Evolutionary conservation across 1,140 invertebrate species (phyloP), one percentile per base, ranked within the genome.

Genomic region (Drosophila watanabei): DNA sequence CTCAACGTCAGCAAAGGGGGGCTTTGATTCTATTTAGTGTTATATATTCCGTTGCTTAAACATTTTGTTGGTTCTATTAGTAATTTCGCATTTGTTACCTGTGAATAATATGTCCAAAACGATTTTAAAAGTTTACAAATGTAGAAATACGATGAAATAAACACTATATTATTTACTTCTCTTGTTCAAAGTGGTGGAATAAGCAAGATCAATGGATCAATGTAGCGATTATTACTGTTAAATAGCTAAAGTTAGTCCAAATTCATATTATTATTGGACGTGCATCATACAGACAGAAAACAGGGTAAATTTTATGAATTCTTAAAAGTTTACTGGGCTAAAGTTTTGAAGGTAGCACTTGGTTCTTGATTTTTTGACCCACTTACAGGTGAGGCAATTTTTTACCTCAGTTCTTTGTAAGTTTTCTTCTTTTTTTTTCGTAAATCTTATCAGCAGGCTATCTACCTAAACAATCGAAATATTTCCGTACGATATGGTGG

Each of bases 361-460:
- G 9, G 35, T 56, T 37, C 5, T 4, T 28, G 20, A 14, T 28
- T 37, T 56, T 64, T 48, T 56, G 71, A 58, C 63, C 60, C 54
- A 61, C 43, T 73, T 82, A 85, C 85, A 89, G 75, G 85, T 89
- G 75, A 61, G 76, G 45, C 58, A 63, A 56, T 79, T 79, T 66
- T 61, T 39, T 57, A 35, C 24, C 7, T 41, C 8, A 13, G 32
- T 33, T 85, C 62, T 66, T 46, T 70, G 49, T 79, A 41, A 18
- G 18, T 18, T 73, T 73, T 37, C 33, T 65, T 41, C 71, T 68
- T 57, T 30, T 66, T 81, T 24, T 24, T 24, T 24, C n/a, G n/a
- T 24, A 24, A 24, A 72, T 85, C 86, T 88, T 89, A 88, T 90
- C 86, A 75, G 49, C 49, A 78, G 39, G 45, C 65, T 78, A 80